Conservation (phyloP, 2,888 invertebrate species). For the Eledona agricola region DNA sequence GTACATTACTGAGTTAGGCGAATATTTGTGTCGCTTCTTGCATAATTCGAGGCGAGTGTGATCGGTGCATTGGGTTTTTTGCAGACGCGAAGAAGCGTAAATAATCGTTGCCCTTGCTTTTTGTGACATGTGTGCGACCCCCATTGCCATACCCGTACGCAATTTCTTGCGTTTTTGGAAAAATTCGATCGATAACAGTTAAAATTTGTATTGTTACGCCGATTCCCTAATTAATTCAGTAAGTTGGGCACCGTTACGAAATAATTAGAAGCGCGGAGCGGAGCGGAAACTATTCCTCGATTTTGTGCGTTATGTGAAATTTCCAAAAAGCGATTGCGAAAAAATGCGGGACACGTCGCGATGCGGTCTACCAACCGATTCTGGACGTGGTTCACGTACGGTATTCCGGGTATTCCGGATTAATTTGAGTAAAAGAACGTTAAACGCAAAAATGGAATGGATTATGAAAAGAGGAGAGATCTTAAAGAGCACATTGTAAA, state of each 20-base stretch:
- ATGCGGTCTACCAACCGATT: too few species aligned
- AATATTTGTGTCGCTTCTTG: slow-evolving; percentile 24
- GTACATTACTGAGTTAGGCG: background rate
- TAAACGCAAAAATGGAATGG: too few species aligned
- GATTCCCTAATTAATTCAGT: too few species aligned
- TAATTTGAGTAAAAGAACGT: too few species aligned
- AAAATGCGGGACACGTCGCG: too few species aligned
- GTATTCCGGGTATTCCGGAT: too few species aligned
- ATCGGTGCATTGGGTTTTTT: slow-evolving; percentile 5
- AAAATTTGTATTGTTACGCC: slow-evolving; percentile 1
- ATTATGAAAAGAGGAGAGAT: too few species aligned
- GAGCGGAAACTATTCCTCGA: slow-evolving; percentile 40
- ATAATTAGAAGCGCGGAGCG: slow-evolving; percentile 33
- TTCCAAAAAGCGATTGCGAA: too few species aligned
- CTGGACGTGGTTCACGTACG: too few species aligned
- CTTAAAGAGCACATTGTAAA: too few species aligned
- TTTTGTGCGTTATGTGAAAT: too few species aligned
- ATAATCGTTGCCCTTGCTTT: slow-evolving; percentile 14
- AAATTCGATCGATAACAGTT: background rate
- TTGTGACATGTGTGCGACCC: slow-evolving; percentile 3
- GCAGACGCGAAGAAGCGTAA: slow-evolving; percentile 14
- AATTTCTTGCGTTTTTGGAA: slow-evolving; percentile 3
- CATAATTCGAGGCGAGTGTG: slow-evolving; percentile 16
- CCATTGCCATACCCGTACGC: background rate
- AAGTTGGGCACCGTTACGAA: slow-evolving; percentile 39